Conservation (phyloP, 2,113 vertebrate genomes). For the Xiphophorus hellerii region DNA sequence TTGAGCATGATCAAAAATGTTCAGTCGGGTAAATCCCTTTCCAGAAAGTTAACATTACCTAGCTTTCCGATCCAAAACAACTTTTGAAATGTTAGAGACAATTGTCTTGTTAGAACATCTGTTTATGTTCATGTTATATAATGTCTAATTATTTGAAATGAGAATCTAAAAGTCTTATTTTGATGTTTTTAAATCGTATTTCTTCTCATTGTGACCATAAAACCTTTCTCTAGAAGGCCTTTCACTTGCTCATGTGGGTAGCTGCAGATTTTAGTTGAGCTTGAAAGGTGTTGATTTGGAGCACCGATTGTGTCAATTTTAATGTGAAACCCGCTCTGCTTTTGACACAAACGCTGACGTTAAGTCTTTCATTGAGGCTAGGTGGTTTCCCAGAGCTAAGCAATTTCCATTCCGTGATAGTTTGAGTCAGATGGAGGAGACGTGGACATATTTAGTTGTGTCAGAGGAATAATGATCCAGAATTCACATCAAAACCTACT, state of each 20-base stretch:
- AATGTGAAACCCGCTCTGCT: not conserved
- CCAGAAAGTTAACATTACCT: too few relatives aligned
- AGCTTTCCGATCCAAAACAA: too few relatives aligned
- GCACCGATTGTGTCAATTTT: not conserved
- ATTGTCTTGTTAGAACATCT: too few relatives aligned
- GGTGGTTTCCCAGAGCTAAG: not conserved
- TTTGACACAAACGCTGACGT: too few relatives aligned
- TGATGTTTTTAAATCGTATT: not conserved
- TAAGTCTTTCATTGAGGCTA: not conserved
- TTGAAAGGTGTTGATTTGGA: not conserved
- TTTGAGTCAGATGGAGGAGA: not conserved
- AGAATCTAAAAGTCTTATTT: not conserved
- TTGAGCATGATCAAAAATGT: too few relatives aligned
- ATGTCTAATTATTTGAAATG: not conserved
- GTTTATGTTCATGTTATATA: not conserved
- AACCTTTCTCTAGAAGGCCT: not conserved
- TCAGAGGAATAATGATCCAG: not conserved
- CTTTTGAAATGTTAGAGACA: too few relatives aligned
- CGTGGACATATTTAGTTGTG: not conserved
- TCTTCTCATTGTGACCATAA: not conserved
- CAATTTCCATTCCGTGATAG: not conserved
- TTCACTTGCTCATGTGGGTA: not conserved
- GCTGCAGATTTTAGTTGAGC: not conserved
- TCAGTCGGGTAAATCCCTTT: too few relatives aligned
- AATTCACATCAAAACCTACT: not conserved